Percentiles rank a stretch among this genome's conserved stretches.
These are phyloP conservation scores for Napeogenes sylphis DNA, from an alignment of 2,888 invertebrate genomes.

Conservation along the genomic window DNA sequence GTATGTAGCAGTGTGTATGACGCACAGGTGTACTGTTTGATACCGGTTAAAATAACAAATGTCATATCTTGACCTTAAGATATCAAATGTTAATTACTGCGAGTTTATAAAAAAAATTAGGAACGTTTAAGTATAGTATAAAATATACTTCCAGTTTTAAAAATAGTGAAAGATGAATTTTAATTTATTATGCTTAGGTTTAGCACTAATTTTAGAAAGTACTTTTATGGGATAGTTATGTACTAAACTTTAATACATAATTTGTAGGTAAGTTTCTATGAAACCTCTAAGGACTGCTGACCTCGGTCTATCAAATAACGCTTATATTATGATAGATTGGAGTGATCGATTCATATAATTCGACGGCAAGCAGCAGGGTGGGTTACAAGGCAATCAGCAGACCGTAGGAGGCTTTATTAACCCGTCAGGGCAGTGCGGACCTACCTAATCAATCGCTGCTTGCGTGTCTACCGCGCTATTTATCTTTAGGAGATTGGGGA, in stretches of 20 bases:
- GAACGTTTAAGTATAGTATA: not conserved
- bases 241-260: constrained; percentile 1
- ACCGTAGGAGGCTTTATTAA: constrained; percentile 70
- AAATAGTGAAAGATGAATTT: not conserved
- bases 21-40: constrained; percentile 23
- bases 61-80: constrained; percentile 13
- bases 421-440: constrained; percentile 71
- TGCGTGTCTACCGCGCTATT: constrained; percentile 75
- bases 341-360: constrained; percentile 24
- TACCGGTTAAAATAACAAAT: constrained; percentile 17
- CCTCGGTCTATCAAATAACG: constrained; percentile 5
- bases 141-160: too few species aligned
- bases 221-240: constrained; percentile 2
- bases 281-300: constrained; percentile 3
- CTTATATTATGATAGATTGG: constrained; percentile 52
- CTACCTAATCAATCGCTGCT: constrained; percentile 74
- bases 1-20: constrained; percentile 13
- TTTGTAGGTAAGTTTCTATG: constrained; percentile 1
- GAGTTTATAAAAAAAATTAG: not conserved
- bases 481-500: constrained; percentile 71
- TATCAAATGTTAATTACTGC: constrained; percentile 17
- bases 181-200: not conserved
- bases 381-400: constrained; percentile 71
- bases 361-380: constrained; percentile 38
- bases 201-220: not conserved